Percentiles rank a stretch among this genome's conserved stretches.
Evolutionary conservation across 2,113 vertebrate genomes (phyloP).

Genomic region (Mesembrinibis cayennensis): DNA sequence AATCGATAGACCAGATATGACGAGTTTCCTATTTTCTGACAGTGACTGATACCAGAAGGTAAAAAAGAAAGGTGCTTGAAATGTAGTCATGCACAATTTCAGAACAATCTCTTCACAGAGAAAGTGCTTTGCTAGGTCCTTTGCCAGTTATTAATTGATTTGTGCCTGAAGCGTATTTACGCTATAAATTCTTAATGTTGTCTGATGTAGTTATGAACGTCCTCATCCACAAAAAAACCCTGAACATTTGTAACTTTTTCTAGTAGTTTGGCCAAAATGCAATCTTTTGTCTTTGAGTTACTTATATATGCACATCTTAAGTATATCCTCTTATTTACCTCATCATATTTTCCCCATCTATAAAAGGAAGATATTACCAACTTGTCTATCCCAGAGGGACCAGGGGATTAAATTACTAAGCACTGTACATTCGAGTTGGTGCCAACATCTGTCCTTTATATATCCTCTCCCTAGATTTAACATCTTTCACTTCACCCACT

Average conservation of each 20-base stretch:
- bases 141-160: slow-evolving; percentile 15
- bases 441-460: neutral
- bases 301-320: neutral
- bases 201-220: neutral
- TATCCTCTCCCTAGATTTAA: neutral
- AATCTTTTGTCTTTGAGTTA: neutral
- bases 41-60: neutral
- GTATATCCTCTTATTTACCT: neutral
- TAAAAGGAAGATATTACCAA: neutral
- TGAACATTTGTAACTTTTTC: neutral
- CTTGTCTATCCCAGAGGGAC: neutral
- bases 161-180: neutral
- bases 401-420: neutral
- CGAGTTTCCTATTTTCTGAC: neutral
- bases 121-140: neutral
- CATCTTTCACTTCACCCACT: neutral
- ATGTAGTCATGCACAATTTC: neutral
- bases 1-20: neutral
- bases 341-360: neutral
- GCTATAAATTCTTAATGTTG: slow-evolving; percentile 36
- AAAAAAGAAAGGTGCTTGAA: neutral
- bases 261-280: neutral
- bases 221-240: neutral
- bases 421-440: neutral
- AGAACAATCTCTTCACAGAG: neutral